phyloP scores from a whole-genome alignment of 2,888 invertebrate species.

The Cephus rjabovi region DNA sequence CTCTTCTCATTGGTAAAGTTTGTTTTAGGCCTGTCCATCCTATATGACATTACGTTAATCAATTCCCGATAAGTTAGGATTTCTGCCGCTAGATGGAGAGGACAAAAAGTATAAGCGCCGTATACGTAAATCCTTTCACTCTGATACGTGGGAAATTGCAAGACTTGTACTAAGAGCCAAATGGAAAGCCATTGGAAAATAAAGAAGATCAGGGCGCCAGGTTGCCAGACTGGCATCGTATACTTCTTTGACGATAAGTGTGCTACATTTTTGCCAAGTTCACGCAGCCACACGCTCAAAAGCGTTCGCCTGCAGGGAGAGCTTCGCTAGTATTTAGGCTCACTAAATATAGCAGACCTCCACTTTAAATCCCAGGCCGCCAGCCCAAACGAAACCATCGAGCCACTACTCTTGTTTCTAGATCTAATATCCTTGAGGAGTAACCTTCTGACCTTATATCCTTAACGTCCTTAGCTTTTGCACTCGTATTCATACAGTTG shows the following conservation, averaged over 20 bases:
- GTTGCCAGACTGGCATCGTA: neutral
- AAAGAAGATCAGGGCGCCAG: neutral
- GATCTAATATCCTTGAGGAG: neutral
- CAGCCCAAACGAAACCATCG: constrained; percentile 19
- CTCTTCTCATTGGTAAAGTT: neutral
- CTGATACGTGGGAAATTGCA: neutral
- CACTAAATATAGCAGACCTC: constrained; percentile 63
- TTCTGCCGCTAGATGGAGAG: neutral
- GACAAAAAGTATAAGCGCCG: neutral
- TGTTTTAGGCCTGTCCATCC: neutral
- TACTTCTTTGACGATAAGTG: neutral
- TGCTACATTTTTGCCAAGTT: constrained; percentile 4
- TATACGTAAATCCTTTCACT: neutral
- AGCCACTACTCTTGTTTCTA: neutral
- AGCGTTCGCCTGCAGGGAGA: constrained; percentile 18
- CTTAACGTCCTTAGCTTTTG: neutral
- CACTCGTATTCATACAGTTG: neutral
- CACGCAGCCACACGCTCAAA: constrained; percentile 1
- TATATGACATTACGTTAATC: neutral
- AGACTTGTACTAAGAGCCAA: neutral
- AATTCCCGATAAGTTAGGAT: neutral
- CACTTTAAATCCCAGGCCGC: constrained; percentile 52
- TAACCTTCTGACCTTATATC: neutral
- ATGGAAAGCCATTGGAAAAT: neutral
- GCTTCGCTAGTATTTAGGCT: constrained; percentile 51